Base-by-base conservation (phyloP, 2,888 invertebrate genomes). In the Ormyrus labotus region DNA sequence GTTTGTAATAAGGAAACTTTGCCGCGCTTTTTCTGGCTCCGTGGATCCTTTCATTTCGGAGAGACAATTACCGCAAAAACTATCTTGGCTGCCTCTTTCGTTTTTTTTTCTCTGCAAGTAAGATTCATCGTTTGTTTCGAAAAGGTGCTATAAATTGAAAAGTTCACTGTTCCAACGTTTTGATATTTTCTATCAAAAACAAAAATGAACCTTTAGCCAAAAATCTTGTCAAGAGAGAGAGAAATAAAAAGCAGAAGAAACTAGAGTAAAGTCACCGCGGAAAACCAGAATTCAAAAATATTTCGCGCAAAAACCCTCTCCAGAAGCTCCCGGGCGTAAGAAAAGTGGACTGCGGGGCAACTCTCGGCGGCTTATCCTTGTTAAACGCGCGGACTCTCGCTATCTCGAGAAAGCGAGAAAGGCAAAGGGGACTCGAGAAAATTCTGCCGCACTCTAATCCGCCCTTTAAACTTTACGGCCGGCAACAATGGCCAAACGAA, bases 401-500 rank as follows among this genome's bases (percentile, higher is more conserved):
- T 68, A 76, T 75, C 58, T 76, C 65, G 48, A 13, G 55, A 7
- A 55, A 51, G 68, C 13, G 11, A 47, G 55, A 47, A 11, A 10
- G 64, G 55, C 55, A 3, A 48, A 13, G 50, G 45, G 53, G 58
- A 34, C 34, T 34, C 34, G 34, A 34, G 63, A 71, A 75, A 63
- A 57, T 65, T 61, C 64, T 48, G 6, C 34, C 53, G 65, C 51
- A 48, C 74, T 55, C 61, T 84, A 84, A 85, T 85, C 83, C 84
- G 80, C 81, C 80, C 83, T 83, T 83, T 83, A 81, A 81, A 84
- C 79, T 85, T 85, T 85, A 85, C 82, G 83, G 83, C 81, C 79
- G 78, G 82, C 81, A 83, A 84, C 83, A 84, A 84, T 81, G 81
- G 81, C 79, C 82, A 80, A 81, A 81, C 80, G 60, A 81, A 84